A percentile compares a stretch with the other conserved stretches of the same genome.
Conservation (phyloP, 2,888 invertebrate genomes). For the Acrobasis consociella region DNA sequence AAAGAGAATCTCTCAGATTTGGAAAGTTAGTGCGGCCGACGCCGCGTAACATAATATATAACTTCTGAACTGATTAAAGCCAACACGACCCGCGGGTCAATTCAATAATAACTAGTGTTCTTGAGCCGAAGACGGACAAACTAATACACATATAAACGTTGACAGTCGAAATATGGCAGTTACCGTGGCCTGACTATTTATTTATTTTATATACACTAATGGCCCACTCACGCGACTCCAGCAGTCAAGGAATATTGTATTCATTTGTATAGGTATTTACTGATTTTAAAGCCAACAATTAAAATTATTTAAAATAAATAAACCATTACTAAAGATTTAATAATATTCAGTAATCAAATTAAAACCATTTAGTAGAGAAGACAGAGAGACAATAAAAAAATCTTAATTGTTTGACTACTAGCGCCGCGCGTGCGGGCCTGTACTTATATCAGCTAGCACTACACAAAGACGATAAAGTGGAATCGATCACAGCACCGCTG, state of each 20-base stretch:
- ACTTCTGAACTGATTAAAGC: slow-evolving; percentile 49
- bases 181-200: slow-evolving; percentile 34
- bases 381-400: too few species aligned
- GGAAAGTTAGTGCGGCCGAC: slow-evolving; percentile 38
- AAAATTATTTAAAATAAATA: too few species aligned
- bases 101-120: slow-evolving; percentile 31
- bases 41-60: slow-evolving; percentile 39
- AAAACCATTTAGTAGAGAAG: too few species aligned
- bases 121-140: slow-evolving; percentile 45
- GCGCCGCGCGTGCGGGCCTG: not conserved
- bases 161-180: slow-evolving; percentile 64
- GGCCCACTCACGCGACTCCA: slow-evolving; percentile 4
- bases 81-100: slow-evolving; percentile 38
- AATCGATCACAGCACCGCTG: slow-evolving; percentile 15
- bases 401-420: not conserved
- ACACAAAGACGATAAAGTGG: slow-evolving; percentile 24
- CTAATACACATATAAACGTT: slow-evolving; percentile 34
- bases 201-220: slow-evolving; percentile 27
- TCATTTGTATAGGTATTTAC: not conserved
- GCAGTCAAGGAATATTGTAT: not conserved
- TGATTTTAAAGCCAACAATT: too few species aligned
- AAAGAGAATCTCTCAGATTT: slow-evolving; percentile 57
- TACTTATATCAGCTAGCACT: slow-evolving; percentile 20
- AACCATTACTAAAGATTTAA: too few species aligned
- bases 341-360: too few species aligned